Evolutionary conservation across 64 coral and sea anemone genomes (phyloP).

Genomic region (Stylophora pistillata): DNA sequence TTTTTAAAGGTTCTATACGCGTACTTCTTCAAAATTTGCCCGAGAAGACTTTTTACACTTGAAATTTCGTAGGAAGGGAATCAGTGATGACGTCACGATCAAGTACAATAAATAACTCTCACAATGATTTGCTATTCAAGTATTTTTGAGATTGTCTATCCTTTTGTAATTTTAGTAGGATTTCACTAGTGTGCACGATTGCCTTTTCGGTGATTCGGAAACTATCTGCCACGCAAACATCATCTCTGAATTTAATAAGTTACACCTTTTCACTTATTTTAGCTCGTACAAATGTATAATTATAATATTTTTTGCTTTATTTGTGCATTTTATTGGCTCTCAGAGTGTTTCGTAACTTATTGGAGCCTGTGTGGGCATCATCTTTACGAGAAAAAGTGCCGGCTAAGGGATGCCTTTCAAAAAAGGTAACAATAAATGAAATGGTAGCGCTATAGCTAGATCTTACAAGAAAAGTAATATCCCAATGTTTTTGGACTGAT

Average conservation of each 20-base stretch:
- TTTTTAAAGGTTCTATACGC: not conserved
- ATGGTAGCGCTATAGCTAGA: no score
- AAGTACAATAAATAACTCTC: constrained; percentile 1
- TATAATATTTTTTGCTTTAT: constrained; percentile 56
- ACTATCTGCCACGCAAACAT: constrained; percentile 40
- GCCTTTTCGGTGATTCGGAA: not conserved
- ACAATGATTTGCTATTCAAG: constrained; percentile 34
- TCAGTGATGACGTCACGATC: not conserved
- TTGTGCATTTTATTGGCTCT: constrained; percentile 24
- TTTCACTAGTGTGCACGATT: not conserved
- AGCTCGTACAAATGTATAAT: constrained; percentile 24
- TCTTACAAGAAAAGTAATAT: no score
- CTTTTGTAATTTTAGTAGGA: constrained; percentile 3
- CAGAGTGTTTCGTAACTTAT: not conserved
- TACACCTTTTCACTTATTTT: constrained; percentile 26
- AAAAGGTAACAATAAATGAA: not conserved
- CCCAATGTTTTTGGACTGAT: no score
- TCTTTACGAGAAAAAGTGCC: no score
- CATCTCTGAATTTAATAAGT: not conserved
- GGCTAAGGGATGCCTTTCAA: not conserved
- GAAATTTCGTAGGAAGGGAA: not conserved
- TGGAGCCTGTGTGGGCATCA: not conserved
- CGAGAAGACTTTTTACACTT: constrained; percentile 4
- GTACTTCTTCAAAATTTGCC: not conserved
- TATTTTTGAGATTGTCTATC: constrained; percentile 28